These are phyloP conservation scores for Lasioglossum leucozonium DNA, from an alignment of 2,888 invertebrate genomes.

Conservation along the genomic window DNA sequence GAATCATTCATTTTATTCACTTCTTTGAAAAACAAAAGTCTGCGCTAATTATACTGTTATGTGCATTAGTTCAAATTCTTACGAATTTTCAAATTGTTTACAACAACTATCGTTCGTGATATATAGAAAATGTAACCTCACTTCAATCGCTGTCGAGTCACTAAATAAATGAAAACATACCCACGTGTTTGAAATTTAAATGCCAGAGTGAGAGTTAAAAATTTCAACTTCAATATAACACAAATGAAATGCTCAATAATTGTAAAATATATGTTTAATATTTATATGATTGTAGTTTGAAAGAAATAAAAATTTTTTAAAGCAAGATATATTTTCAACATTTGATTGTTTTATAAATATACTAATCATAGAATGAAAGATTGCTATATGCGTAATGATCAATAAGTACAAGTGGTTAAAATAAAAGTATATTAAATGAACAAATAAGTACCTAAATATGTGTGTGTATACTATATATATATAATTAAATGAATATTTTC, in stretches of 20 bases:
- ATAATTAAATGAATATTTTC: background rate
- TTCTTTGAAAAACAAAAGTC: background rate
- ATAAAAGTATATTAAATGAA: background rate
- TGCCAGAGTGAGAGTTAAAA: background rate
- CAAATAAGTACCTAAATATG: background rate
- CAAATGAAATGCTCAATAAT: background rate
- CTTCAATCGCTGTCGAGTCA: background rate
- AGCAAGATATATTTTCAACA: background rate
- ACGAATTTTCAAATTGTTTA: background rate
- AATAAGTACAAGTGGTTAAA: background rate
- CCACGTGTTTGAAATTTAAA: slow-evolving; percentile 1
- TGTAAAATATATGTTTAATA: background rate
- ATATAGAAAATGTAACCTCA: slow-evolving; percentile 28
- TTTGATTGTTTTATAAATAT: background rate
- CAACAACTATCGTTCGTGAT: background rate
- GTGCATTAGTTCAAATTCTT: background rate
- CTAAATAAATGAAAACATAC: background rate
- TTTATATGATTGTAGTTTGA: background rate
- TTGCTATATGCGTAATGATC: background rate
- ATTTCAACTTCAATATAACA: background rate
- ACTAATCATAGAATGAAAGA: background rate
- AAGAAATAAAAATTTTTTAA: background rate
- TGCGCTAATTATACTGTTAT: background rate
- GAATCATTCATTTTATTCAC: background rate
- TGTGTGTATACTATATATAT: background rate